phyloP scores from a whole-genome alignment of 2,888 invertebrate genomes.

The Drosophila niveifrons region DNA sequence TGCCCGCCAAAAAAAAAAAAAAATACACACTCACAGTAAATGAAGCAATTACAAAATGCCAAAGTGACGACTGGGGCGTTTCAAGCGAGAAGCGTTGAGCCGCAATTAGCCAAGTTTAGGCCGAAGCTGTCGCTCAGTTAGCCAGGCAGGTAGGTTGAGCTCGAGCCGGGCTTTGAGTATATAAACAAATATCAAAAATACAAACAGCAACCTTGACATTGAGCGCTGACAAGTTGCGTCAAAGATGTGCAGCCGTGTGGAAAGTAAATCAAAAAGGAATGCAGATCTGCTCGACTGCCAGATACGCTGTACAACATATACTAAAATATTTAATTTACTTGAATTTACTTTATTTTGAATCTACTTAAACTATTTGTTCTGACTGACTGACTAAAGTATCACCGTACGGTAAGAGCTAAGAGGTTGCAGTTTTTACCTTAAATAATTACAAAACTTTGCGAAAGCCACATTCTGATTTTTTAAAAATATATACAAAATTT shows the following conservation, averaged over 20 bases:
- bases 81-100: conserved; percentile 70
- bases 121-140: conserved; percentile 23
- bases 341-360: too few species aligned
- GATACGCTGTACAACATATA: not conserved
- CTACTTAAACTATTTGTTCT: too few species aligned
- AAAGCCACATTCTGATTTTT: too few species aligned
- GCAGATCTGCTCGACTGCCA: not conserved
- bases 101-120: conserved; percentile 58
- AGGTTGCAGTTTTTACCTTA: too few species aligned
- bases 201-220: conserved; percentile 74
- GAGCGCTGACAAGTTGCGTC: conserved; percentile 56
- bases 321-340: accelerated
- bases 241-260: conserved; percentile 69
- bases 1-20: conserved; percentile 22
- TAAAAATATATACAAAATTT: too few species aligned
- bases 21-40: conserved; percentile 47
- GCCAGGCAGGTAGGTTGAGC: conserved; percentile 32
- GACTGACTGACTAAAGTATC: too few species aligned
- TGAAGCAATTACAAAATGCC: conserved; percentile 73
- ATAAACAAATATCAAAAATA: conserved; percentile 48
- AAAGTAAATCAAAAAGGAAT: conserved; percentile 45
- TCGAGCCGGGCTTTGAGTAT: conserved; percentile 31
- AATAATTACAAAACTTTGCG: too few species aligned
- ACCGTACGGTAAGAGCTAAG: too few species aligned
- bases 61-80: conserved; percentile 63